phyloP scores from a whole-genome alignment of 2,797 vertebrate genomes.

The Glyptemys insculpta region DNA sequence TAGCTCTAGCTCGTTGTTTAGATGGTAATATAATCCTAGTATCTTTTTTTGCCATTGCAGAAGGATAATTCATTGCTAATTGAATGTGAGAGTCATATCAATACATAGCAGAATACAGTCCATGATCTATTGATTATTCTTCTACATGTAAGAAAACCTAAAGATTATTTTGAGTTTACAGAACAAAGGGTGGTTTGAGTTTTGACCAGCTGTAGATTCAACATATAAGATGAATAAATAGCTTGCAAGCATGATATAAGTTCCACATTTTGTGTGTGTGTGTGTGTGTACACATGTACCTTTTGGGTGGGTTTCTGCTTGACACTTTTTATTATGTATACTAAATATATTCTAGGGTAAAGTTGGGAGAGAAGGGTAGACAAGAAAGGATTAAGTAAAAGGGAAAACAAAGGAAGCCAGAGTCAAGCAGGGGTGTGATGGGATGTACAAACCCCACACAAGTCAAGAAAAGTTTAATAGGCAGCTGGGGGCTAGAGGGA shows the following conservation, averaged over 20 bases:
- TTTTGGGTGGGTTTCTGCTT: neutral
- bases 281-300: neutral
- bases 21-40: neutral
- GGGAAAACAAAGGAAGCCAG: neutral
- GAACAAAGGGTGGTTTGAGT: neutral
- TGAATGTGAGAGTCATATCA: neutral
- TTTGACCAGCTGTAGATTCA: neutral
- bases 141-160: neutral
- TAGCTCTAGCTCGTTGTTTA: conserved; percentile 7
- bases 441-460: neutral
- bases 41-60: neutral
- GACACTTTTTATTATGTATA: neutral
- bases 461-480: neutral
- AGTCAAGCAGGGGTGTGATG: neutral
- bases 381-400: neutral
- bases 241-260: neutral
- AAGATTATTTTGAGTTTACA: neutral
- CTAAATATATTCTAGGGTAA: neutral
- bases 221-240: neutral
- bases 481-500: neutral
- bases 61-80: conserved; percentile 7
- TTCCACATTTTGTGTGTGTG: neutral
- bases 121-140: neutral
- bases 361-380: neutral
- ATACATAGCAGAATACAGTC: neutral